phyloP scores from a whole-genome alignment of 2,113 vertebrate species.

The Elachura formosa region DNA sequence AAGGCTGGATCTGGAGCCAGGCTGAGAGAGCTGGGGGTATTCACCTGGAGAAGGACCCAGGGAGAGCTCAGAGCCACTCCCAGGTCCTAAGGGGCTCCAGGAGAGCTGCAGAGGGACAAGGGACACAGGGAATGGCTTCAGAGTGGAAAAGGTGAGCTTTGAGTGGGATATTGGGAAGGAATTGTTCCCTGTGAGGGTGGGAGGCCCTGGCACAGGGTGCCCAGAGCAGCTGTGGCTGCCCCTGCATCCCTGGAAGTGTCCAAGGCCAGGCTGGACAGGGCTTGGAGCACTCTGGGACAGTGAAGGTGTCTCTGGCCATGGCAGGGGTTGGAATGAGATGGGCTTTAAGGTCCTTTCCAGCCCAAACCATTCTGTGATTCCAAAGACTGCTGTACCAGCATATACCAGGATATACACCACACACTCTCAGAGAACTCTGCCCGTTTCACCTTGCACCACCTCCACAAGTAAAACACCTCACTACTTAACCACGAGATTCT shows the following conservation, averaged over 20 bases:
- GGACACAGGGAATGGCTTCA: background rate
- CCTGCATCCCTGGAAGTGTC: background rate
- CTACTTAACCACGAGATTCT: rapidly evolving
- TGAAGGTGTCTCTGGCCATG: background rate
- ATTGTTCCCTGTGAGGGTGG: rapidly evolving
- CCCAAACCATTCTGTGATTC: background rate
- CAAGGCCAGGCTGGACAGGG: rapidly evolving
- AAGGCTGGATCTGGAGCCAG: background rate
- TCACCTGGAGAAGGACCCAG: background rate
- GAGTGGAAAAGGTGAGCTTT: background rate
- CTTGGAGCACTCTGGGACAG: rapidly evolving
- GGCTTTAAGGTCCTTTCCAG: background rate
- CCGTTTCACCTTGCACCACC: background rate
- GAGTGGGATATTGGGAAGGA: background rate
- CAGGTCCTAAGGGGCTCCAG: background rate
- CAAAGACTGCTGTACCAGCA: background rate
- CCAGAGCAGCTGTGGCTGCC: background rate
- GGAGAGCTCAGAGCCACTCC: background rate
- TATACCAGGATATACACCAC: background rate
- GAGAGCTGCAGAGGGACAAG: background rate
- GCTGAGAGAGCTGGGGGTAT: background rate
- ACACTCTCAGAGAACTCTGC: background rate
- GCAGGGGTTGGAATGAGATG: background rate
- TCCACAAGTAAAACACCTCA: background rate
- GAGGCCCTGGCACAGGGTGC: rapidly evolving